Conservation (phyloP, 2,113 vertebrate species). For the Platycercus adscitus region DNA sequence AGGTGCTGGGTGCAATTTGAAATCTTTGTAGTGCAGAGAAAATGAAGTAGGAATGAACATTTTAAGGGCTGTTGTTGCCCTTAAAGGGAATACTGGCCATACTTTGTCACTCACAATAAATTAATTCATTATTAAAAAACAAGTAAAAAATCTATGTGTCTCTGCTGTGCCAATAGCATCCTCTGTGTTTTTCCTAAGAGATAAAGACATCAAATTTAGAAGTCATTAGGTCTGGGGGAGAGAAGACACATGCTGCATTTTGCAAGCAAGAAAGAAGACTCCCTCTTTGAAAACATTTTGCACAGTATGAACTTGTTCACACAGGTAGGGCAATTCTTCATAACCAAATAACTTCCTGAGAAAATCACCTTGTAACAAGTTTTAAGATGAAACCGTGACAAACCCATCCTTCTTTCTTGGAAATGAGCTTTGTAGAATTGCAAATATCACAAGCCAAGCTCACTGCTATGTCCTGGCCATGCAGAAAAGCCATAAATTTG, state of each 20-base stretch:
- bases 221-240: not conserved
- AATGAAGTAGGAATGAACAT: not conserved
- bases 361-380: constrained; percentile 37
- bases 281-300: not conserved
- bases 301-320: constrained; percentile 48
- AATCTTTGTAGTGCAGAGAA: not conserved
- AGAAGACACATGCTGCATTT: not conserved
- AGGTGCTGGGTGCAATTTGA: not conserved
- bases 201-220: not conserved
- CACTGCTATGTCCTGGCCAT: not conserved
- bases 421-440: not conserved
- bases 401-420: constrained; percentile 5
- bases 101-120: not conserved
- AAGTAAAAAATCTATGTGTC: not conserved
- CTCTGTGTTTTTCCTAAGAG: not conserved
- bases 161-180: not conserved
- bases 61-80: not conserved
- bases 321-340: constrained; percentile 46
- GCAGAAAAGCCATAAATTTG: not conserved
- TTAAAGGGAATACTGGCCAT: not conserved
- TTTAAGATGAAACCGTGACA: constrained; percentile 26
- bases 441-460: not conserved
- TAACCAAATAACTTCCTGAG: constrained; percentile 39
- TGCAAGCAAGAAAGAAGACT: not conserved
- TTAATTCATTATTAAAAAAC: not conserved